Evolutionary conservation across 2,888 invertebrate species (phyloP).

Genomic region (Lasioglossum figueresi): DNA sequence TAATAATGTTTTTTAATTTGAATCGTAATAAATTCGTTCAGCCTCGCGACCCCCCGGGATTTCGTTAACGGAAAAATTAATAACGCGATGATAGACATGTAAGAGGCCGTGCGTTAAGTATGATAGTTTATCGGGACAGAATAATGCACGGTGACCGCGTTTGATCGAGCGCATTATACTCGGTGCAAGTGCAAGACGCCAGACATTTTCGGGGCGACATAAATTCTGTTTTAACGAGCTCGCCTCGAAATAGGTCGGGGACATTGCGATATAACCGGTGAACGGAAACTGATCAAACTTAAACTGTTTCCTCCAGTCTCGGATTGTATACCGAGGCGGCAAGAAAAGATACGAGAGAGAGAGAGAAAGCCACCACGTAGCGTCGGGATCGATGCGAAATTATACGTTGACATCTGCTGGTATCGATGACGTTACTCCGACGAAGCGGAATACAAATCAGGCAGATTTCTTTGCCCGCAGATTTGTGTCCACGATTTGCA

Average conservation of each 20-base stretch:
- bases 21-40: not conserved
- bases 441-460: slow-evolving; percentile 15
- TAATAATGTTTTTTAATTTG: too few relatives aligned
- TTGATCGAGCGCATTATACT: slow-evolving; percentile 16
- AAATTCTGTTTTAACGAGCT: slow-evolving; percentile 75
- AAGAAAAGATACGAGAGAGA: slow-evolving; percentile 30
- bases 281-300: slow-evolving; percentile 44
- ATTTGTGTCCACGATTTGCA: slow-evolving; percentile 24
- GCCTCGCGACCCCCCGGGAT: not conserved
- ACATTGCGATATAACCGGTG: slow-evolving; percentile 23
- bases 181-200: not conserved
- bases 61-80: slow-evolving; percentile 16
- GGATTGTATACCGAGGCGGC: slow-evolving; percentile 47
- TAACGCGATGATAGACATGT: not conserved
- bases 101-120: not conserved
- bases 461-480: slow-evolving; percentile 1
- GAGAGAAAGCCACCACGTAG: not conserved
- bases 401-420: slow-evolving; percentile 25
- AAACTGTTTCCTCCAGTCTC: slow-evolving; percentile 15
- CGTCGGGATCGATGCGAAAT: slow-evolving; percentile 13
- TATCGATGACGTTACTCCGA: slow-evolving; percentile 9
- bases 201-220: slow-evolving; percentile 63
- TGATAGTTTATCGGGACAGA: slow-evolving; percentile 25
- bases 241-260: slow-evolving; percentile 7
- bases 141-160: slow-evolving; percentile 16